phyloP scores from a whole-genome alignment of 2,797 vertebrate species.

The Pampus argenteus region DNA sequence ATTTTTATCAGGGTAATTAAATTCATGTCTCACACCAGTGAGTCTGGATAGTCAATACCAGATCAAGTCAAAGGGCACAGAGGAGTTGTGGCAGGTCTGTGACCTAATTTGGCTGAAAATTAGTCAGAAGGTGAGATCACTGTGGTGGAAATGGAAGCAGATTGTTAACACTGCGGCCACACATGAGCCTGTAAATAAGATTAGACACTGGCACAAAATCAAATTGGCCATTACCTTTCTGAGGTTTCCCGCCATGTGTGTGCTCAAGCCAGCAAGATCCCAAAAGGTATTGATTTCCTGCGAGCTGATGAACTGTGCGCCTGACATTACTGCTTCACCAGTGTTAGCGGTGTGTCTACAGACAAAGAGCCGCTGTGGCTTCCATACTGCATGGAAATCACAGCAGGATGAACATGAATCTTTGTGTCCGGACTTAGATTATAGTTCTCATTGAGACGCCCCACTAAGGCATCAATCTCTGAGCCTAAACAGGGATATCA shows the following conservation, averaged over 20 bases:
- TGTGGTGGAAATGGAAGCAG: constrained; percentile 23
- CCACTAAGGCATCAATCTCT: constrained; percentile 47
- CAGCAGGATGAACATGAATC: constrained; percentile 50
- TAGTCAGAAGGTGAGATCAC: constrained; percentile 44
- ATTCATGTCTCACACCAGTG: constrained; percentile 49
- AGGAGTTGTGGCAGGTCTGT: constrained; percentile 14
- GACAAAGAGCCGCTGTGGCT: constrained; percentile 48
- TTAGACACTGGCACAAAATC: constrained; percentile 37
- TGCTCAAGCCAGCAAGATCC: constrained; percentile 25
- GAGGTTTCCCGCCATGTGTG: constrained; percentile 25
- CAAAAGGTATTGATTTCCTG: constrained; percentile 62
- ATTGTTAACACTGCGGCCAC: constrained; percentile 36
- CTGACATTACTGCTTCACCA: constrained; percentile 37
- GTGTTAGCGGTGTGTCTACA: constrained; percentile 27
- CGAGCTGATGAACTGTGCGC: constrained; percentile 23
- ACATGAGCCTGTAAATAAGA: constrained; percentile 26
- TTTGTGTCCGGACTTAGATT: constrained; percentile 50
- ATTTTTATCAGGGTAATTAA: constrained; percentile 58
- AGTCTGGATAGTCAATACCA: constrained; percentile 35
- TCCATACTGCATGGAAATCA: constrained; percentile 46
- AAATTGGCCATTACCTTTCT: constrained; percentile 44
- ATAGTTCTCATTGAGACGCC: constrained; percentile 42
- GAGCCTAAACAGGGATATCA: constrained; percentile 46
- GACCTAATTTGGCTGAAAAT: constrained; percentile 42
- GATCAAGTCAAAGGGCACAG: constrained; percentile 43